Evolutionary conservation across 1,140 invertebrate species (phyloP), one percentile per base, ranked within the genome.

Genomic region (Sitophilus oryzae): DNA sequence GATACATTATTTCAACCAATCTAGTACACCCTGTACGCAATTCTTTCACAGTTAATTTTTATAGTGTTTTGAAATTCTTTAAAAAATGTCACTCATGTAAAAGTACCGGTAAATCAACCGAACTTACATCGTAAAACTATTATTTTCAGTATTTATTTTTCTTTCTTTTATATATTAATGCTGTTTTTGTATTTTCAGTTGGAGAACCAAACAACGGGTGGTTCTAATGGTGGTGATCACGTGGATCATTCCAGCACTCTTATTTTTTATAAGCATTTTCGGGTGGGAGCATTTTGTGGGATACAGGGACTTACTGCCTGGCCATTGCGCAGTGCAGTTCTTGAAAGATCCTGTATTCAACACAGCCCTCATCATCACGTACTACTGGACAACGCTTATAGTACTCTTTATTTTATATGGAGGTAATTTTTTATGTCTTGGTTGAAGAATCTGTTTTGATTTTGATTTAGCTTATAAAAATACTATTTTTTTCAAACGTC

Each of bases 251-350:
- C 96, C 97, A 3, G 89, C 92, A 1, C 73, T 97, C 11, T 76
- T 99, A 2, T 99, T 99, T 73, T 99, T 99, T 71, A 94, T 94
- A 47, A 94, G 92, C 48, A 98, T 99, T 58, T 97, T 99, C 68
- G 96, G 96, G 21, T 99, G 97, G 95, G 95, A 98, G 70, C 91
- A 95, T 70, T 98, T 98, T 66, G 86, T 94, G 23, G 96, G 95
- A 1, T 89, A 88, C 65, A 76, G 93, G 50, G 91, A 96, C 65
- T 75, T 97, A 15, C 75, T 82, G 53, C 86, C 89, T 0, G 88
- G 89, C 5, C 85, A 96, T 69, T 99, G 96, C 71, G 89, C 93
- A 34, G 96, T 98, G 1, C 96, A 98, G 74, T 99, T 99, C 73
- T 80, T 98, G 34, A 95, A 96, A 74, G 93, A 98, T 74, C 94